A percentile compares a stretch with the other conserved stretches of the same genome.
Evolutionary conservation across 2,888 invertebrate genomes (phyloP).

Genomic region (Sialis fuliginosa): DNA sequence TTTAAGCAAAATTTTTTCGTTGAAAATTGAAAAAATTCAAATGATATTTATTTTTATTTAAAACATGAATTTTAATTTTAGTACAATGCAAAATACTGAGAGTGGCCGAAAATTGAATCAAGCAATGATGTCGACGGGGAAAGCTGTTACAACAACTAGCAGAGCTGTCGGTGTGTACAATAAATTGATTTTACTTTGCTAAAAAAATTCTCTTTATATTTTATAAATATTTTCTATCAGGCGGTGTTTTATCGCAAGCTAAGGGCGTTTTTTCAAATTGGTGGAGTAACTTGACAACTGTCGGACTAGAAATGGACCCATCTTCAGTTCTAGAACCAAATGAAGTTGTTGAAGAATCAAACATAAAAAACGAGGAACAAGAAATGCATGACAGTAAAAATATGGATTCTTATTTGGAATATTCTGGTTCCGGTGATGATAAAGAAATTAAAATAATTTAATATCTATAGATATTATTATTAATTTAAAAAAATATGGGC

Average conservation of each 20-base stretch:
- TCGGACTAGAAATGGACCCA: constrained; percentile 20
- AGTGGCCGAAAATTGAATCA: constrained; percentile 85
- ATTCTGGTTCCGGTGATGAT: not conserved
- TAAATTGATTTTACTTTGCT: not conserved
- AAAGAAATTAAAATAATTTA: too few species aligned
- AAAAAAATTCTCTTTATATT: too few species aligned
- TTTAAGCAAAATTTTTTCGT: too few species aligned
- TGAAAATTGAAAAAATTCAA: too few species aligned
- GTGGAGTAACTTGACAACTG: constrained; percentile 59
- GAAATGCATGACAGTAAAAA: not conserved
- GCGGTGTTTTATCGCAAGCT: constrained; percentile 76
- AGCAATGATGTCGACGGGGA: constrained; percentile 79
- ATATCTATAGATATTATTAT: too few species aligned
- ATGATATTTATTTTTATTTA: too few species aligned
- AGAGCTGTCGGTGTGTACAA: constrained; percentile 45
- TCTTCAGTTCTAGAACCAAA: not conserved
- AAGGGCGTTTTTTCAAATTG: constrained; percentile 72
- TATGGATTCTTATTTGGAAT: not conserved
- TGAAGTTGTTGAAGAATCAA: not conserved
- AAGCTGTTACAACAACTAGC: constrained; percentile 68
- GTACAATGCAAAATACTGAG: constrained; percentile 89
- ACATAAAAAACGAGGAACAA: not conserved
- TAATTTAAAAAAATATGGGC: not conserved
- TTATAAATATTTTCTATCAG: constrained; percentile 19
- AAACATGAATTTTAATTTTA: constrained; percentile 25